These are phyloP conservation scores for Cosmorhoe ocellata DNA, from an alignment of 2,888 invertebrate species.

Conservation along the genomic window DNA sequence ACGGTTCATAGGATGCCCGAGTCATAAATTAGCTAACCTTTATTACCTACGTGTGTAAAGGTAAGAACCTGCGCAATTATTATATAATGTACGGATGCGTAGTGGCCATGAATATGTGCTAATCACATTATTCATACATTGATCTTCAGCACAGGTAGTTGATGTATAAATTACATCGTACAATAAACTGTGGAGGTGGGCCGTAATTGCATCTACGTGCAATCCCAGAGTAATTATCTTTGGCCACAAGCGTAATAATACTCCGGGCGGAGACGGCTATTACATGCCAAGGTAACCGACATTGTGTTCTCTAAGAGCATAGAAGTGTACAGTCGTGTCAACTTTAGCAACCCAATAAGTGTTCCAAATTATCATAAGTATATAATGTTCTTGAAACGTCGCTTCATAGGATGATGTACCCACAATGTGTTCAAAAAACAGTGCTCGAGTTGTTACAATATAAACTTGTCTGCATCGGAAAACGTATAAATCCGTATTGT, in stretches of 20 bases:
- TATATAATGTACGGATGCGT: constrained; percentile 15
- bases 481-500: too few relatives aligned
- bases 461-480: too few relatives aligned
- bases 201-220: constrained; percentile 68
- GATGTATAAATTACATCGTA: constrained; percentile 28
- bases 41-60: constrained; percentile 3
- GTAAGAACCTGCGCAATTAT: constrained; percentile 4
- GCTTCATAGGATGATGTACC: too few relatives aligned
- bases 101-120: constrained; percentile 7
- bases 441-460: too few relatives aligned
- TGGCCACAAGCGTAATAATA: constrained; percentile 64
- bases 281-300: constrained; percentile 55
- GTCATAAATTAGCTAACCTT: constrained; percentile 16
- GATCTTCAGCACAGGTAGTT: constrained; percentile 11
- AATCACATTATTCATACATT: constrained; percentile 13
- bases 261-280: constrained; percentile 47
- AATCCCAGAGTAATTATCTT: constrained; percentile 69
- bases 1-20: constrained; percentile 9
- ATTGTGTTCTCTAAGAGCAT: constrained; percentile 25
- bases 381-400: too few relatives aligned
- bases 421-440: too few relatives aligned
- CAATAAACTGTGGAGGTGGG: constrained; percentile 44
- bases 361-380: too few relatives aligned
- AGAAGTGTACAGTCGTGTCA: constrained; percentile 1
- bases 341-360: background rate